Percentiles rank a stretch among this genome's conserved stretches.
These are phyloP conservation scores for Selenia dentaria DNA, from an alignment of 2,888 invertebrate genomes.

Conservation along the genomic window DNA sequence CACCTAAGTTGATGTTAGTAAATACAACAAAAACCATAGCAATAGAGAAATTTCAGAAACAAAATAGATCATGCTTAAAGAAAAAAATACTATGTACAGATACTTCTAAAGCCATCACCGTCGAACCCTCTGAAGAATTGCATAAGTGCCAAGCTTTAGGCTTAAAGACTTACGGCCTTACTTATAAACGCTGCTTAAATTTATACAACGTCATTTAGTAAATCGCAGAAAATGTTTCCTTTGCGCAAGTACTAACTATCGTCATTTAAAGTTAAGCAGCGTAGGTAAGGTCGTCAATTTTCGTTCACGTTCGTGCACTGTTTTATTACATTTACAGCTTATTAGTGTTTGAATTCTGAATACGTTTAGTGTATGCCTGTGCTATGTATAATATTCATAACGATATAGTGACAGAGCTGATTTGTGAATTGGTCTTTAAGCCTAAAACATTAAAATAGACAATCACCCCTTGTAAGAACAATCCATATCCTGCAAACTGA, in stretches of 20 bases:
- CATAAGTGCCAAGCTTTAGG: slow-evolving; percentile 11
- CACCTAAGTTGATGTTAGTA: background rate
- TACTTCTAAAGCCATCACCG: background rate
- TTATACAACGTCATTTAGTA: too few relatives aligned
- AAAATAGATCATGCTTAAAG: slow-evolving; percentile 4
- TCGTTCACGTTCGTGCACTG: too few relatives aligned
- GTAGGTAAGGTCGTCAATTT: too few relatives aligned
- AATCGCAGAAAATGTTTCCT: too few relatives aligned
- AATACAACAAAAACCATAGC: background rate
- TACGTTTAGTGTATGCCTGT: background rate
- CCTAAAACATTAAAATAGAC: slow-evolving; percentile 17
- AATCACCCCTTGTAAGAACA: slow-evolving; percentile 8
- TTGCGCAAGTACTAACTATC: too few relatives aligned
- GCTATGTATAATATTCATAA: too few relatives aligned
- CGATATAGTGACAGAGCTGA: too few relatives aligned
- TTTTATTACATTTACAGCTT: too few relatives aligned
- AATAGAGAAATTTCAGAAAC: background rate
- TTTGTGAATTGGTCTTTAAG: slow-evolving; percentile 17
- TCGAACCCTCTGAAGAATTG: slow-evolving; percentile 17
- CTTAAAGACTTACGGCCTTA: slow-evolving; percentile 25
- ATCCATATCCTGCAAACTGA: slow-evolving; percentile 27
- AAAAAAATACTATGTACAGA: slow-evolving; percentile 4
- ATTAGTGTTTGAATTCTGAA: background rate
- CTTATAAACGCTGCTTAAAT: too few relatives aligned
- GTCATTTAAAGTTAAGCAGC: too few relatives aligned